Base-by-base conservation (phyloP, 2,888 invertebrate species). In the Elmis aenea region DNA sequence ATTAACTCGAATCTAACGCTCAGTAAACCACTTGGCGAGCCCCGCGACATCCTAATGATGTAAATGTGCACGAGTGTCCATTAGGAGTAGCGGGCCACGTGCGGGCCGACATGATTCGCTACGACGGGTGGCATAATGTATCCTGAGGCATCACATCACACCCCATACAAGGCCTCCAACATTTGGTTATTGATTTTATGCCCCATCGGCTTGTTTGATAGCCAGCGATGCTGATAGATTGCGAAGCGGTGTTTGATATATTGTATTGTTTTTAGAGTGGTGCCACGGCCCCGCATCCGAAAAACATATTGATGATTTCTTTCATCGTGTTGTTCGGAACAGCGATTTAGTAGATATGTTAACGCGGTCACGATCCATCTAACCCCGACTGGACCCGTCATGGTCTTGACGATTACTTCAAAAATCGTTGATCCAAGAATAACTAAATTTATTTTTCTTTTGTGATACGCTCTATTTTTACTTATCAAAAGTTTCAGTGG, bases 151-250 rank as follows among this genome's bases (percentile, higher is more conserved):
- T n/a, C n/a, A 30, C 16, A 21, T 32, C 24, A 33, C 28, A 14
- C 13, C 12, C n/a, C 26, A 35, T 36, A 28, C 27, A 16, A 18
- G 14, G 34, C 25, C 24, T 23, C 25, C 31, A 32, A 22, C 30
- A 40, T 44, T 44, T 44, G 37, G 40, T 40, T 44, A 44, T 44
- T 43, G 52, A 50, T 52, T 52, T 52, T 52, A 41, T 46, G 48
- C 47, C 48, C 46, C 47, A 52, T 52, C 47, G 47, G 48, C 44
- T 50, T 42, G 47, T 47, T 50, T 52, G 43, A 50, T 50, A 42
- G 45, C 34, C 48, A 40, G 39, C 39, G 45, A 45, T 33, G 43
- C 38, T 42, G 42, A 46, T 45, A 42, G 39, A 45, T 35, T 30
- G 37, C 40, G 42, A 46, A 34, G 28, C 34, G 37, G 31, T 32